Conservation (phyloP, 37 sponge, comb jelly and placozoan species). For the Ianthella basta region DNA sequence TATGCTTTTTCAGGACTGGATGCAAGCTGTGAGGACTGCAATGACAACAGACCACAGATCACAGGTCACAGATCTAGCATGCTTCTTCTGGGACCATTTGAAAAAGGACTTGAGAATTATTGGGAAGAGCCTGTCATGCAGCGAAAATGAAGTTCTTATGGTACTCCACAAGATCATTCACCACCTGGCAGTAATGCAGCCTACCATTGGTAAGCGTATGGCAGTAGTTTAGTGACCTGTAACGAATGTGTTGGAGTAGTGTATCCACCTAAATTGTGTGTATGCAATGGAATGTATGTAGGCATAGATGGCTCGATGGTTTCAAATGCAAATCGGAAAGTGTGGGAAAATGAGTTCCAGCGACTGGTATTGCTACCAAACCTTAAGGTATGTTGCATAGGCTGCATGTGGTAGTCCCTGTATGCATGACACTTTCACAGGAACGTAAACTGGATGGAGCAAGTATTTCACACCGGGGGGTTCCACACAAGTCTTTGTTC, state of each 20-base stretch:
- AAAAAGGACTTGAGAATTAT: background rate
- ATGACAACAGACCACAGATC: background rate
- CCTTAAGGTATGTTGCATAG: background rate
- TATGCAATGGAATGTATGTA: background rate
- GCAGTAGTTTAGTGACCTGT: too few relatives aligned
- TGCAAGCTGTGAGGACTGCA: background rate
- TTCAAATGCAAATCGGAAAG: background rate
- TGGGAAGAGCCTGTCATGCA: background rate
- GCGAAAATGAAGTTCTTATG: background rate
- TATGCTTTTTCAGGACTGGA: background rate
- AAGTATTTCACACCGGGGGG: too few relatives aligned
- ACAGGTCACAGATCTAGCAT: background rate
- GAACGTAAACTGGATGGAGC: too few relatives aligned
- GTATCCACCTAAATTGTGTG: too few relatives aligned
- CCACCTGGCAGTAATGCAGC: background rate
- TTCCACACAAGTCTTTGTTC: too few relatives aligned
- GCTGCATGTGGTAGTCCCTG: too few relatives aligned
- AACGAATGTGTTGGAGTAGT: too few relatives aligned
- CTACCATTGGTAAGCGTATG: too few relatives aligned
- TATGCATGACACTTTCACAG: too few relatives aligned
- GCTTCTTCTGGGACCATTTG: constrained; percentile 23
- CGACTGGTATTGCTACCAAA: background rate
- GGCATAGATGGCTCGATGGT: constrained; percentile 8
- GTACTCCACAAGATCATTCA: background rate
- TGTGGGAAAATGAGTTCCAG: constrained; percentile 5